Conservation (phyloP, 2,113 vertebrate genomes). For the Gallinago media region DNA sequence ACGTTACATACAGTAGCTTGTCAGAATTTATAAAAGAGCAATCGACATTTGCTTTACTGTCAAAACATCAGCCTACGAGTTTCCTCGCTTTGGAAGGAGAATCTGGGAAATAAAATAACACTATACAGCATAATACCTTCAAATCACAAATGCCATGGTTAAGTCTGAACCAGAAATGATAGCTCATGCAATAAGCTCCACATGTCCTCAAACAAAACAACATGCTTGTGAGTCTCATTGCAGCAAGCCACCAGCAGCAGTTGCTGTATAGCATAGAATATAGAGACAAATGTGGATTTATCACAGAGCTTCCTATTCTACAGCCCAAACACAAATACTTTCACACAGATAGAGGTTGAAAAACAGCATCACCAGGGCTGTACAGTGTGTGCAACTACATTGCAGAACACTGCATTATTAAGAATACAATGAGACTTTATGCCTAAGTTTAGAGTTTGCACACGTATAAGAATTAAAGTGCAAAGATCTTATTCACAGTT, state of each 20-base stretch:
- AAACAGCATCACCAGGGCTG: neutral
- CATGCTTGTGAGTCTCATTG: neutral
- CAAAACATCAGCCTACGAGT: conserved; percentile 71
- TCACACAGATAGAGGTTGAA: neutral
- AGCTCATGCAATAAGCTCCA: neutral
- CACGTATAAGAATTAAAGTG: neutral
- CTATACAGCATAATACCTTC: conserved; percentile 16
- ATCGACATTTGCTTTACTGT: conserved; percentile 72
- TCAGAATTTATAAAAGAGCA: conserved; percentile 72
- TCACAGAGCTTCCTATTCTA: conserved; percentile 14
- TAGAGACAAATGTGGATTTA: neutral
- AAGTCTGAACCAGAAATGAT: conserved; percentile 2
- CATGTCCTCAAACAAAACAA: neutral
- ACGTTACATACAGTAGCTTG: conserved; percentile 55
- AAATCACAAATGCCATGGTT: conserved; percentile 4
- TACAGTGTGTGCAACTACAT: neutral
- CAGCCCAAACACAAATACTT: neutral
- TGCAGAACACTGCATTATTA: neutral
- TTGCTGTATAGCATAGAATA: neutral
- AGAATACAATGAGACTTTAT: neutral
- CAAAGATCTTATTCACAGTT: neutral
- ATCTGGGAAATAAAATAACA: neutral
- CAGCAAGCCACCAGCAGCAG: neutral
- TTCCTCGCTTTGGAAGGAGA: conserved; percentile 57
- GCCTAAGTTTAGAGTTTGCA: neutral